These are phyloP conservation scores for Myiozetetes cayanensis DNA, from an alignment of 2,113 vertebrate genomes.

Conservation along the genomic window DNA sequence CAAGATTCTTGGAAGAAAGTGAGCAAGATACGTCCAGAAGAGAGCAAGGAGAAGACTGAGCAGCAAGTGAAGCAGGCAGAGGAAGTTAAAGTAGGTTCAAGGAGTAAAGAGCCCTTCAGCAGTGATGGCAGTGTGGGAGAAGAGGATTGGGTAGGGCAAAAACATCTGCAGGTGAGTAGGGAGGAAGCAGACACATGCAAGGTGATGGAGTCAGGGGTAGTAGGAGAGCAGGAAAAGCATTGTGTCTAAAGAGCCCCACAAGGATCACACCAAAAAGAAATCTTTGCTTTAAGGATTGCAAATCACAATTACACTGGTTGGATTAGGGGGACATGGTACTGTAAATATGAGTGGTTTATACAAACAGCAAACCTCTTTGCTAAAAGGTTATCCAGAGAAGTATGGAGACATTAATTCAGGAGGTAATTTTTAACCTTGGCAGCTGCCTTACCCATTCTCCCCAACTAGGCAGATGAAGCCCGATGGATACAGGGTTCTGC, in stretches of 20 bases:
- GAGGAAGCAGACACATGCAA: not conserved
- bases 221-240: not conserved
- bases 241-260: not conserved
- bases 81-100: not conserved
- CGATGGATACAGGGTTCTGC: not conserved
- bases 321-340: not conserved
- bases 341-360: not conserved
- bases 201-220: not conserved
- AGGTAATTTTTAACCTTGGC: not conserved
- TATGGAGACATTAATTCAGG: not conserved
- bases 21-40: not conserved
- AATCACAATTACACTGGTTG: not conserved
- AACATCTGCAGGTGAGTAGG: not conserved
- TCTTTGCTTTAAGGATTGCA: not conserved
- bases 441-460: not conserved
- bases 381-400: not conserved
- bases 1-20: not conserved
- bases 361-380: not conserved
- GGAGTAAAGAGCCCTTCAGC: not conserved
- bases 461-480: not conserved
- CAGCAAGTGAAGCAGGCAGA: not conserved
- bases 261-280: not conserved
- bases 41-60: not conserved
- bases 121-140: not conserved
- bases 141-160: not conserved